Evolutionary conservation across 2,797 vertebrate genomes (phyloP).

Genomic region (Allobates femoralis): DNA sequence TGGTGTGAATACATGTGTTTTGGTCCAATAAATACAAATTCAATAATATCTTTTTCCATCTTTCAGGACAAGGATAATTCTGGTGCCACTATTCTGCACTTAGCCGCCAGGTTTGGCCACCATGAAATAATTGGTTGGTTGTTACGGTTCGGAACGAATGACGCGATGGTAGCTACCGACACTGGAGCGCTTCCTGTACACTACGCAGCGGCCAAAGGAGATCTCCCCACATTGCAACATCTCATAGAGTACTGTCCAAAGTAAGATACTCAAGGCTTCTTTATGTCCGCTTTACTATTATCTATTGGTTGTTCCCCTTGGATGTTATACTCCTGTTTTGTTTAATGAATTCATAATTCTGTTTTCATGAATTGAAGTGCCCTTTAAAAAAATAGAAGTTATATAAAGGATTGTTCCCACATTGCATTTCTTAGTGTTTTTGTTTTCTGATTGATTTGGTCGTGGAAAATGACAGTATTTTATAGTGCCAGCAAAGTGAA

Average conservation of each 20-base stretch:
- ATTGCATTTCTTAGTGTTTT: too few species aligned
- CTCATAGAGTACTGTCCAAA: constrained; percentile 87
- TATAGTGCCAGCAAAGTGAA: too few species aligned
- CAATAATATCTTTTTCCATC: neutral
- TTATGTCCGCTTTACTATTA: neutral
- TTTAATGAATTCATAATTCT: neutral
- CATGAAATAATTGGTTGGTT: constrained; percentile 92
- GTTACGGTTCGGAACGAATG: constrained; percentile 84
- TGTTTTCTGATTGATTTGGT: too few species aligned
- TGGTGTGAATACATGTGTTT: neutral
- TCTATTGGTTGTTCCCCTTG: neutral
- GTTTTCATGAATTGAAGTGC: neutral
- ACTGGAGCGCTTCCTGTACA: constrained; percentile 91
- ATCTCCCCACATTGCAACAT: constrained; percentile 88
- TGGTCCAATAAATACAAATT: neutral
- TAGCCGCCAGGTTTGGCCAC: constrained; percentile 94
- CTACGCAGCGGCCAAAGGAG: constrained; percentile 97
- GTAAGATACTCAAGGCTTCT: constrained; percentile 77
- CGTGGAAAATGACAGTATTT: too few species aligned
- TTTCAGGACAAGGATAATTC: constrained; percentile 90
- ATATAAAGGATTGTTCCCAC: too few species aligned
- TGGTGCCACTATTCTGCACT: constrained; percentile 92
- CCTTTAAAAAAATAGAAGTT: neutral
- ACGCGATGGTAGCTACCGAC: constrained; percentile 85
- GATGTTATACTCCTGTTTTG: neutral